Base-by-base conservation (phyloP, 2,113 vertebrate genomes). In the Myrmophylax atrothorax region DNA sequence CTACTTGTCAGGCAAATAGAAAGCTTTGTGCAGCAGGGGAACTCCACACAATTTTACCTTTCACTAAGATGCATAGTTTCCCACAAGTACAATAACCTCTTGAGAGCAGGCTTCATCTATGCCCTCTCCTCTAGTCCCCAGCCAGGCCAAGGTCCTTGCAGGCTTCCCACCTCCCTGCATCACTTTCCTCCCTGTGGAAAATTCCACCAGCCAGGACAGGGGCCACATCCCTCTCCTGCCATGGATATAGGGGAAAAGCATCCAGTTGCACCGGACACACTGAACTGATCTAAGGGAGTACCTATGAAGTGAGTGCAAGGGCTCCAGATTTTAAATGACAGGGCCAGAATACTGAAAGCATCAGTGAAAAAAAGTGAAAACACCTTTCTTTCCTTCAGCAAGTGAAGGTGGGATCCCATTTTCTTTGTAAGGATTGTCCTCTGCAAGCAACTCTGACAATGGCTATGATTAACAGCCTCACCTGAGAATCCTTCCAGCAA, bases 11-110 rank as follows among this genome's bases (percentile, higher is more conserved):
- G 83, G 56, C 47, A 68, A 78, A 84, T 2, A 20, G 64, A 56
- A 56, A 38, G 79, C 76, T 84, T 80, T 35, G 63, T 67, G 76
- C 49, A 74, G 73, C 5, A 1, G 74, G 31, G 52, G 29, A 80
- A 92, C 56, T 84, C 93, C 19, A 46, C n/a, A 58, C 47, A 17
- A 47, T 89, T 75, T 77, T 68, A 75, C 59, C 79, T 70, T 60
- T 74, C 50, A 31, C 28, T 24, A 25, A 56, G 47, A 68, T 18
- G 15, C 13, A n/a, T 19, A 63, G 40, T 47, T 77, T 82, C 66
- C 68, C 33, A 38, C 37, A 35, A 46, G 24, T 38, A 23, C 60
- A 86, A 44, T 11, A 59, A 28, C 44, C 35, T 68, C 49, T 52
- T 28, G 55, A 81, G 31, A 3, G 1, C 76, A 63, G 86, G 64